Evolutionary conservation across 1,140 invertebrate species (phyloP).

Genomic region (Proales similis): DNA sequence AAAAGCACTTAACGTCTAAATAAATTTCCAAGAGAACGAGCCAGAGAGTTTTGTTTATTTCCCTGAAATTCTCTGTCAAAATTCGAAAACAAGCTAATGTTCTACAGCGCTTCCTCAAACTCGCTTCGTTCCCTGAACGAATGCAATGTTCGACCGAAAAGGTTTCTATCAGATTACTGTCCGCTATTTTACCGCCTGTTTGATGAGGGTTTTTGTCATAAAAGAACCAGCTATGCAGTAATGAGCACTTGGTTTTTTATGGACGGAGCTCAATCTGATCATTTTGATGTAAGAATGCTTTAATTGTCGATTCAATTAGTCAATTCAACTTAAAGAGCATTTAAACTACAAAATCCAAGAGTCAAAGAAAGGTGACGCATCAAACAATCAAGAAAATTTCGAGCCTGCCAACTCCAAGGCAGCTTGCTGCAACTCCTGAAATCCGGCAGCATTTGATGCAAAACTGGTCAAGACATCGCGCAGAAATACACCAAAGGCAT

Average conservation of each 20-base stretch:
- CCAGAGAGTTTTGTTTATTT: not conserved
- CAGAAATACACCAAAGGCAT: slow-evolving; percentile 22
- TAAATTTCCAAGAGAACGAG: not conserved
- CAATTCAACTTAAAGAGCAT: no score
- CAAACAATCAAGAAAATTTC: not conserved
- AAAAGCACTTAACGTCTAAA: not conserved
- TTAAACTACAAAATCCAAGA: not conserved
- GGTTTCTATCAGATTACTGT: not conserved
- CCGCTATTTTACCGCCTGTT: not conserved
- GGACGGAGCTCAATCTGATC: slow-evolving; percentile 19
- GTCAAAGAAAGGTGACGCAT: not conserved
- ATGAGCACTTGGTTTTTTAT: slow-evolving; percentile 38
- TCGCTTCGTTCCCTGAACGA: slow-evolving; percentile 25
- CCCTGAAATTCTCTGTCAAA: not conserved
- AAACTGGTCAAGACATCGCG: slow-evolving; percentile 27
- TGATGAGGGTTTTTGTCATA: not conserved
- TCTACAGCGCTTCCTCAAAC: not conserved
- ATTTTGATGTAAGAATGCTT: slow-evolving; percentile 18
- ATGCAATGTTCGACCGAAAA: slow-evolving; percentile 27
- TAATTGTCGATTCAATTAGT: no score
- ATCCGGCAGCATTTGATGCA: slow-evolving; percentile 17
- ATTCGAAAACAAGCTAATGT: slow-evolving; percentile 4
- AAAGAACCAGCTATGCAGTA: slow-evolving; percentile 31
- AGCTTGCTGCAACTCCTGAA: slow-evolving; percentile 3
- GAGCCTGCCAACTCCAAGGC: slow-evolving; percentile 1